Evolutionary conservation across 2,113 vertebrate species (phyloP), one percentile per base, ranked within the genome.

Genomic region (Candoia aspera): DNA sequence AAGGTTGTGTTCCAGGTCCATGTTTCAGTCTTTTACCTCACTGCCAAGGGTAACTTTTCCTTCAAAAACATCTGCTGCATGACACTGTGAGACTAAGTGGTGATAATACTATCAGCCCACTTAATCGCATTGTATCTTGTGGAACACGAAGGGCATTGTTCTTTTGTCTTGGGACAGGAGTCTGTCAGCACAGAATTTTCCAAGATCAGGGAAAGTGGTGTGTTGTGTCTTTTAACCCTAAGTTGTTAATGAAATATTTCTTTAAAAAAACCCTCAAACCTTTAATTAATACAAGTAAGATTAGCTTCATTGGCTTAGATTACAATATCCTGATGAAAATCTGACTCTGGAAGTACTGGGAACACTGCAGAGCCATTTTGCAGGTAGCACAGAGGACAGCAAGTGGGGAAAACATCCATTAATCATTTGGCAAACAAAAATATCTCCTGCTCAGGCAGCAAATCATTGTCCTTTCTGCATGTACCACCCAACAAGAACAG

Each of bases 71-170:
- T 96, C 95, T 97, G 95, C 95, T 96, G 96, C 95, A 97, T 98
- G 97, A 2, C 96, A 96, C 96, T 95, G 95, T 88, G 33, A 37
- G 33, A 33, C 33, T 97, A 97, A 46, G 97, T 97, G 96, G 96
- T 94, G 94, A 94, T 95, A 96, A 97, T 97, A 97, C 96, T 96
- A 94, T 94, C 95, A 96, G 96, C 93, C 95, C 97, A 97, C 97
- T 98, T 97, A 97, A 95, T 96, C 96, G 95, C 97, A 94, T 93
- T 79, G 33, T 79, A 79, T 33, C 33, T n/a, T 4, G 4, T 33
- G n/a, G 95, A 93, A 93, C 94, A 95, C 94, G 97, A 97, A 97
- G 97, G 96, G 96, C 89, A 92, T 90, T 95, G 37, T 79, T 79
- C 33, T 79, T 42, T 79, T 79, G 33, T 21, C 21, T 5, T 49